A percentile compares a stretch with the other conserved stretches of the same genome.
These are phyloP conservation scores for Choreutis nemorana DNA, from an alignment of 2,888 invertebrate genomes.

Conservation along the genomic window DNA sequence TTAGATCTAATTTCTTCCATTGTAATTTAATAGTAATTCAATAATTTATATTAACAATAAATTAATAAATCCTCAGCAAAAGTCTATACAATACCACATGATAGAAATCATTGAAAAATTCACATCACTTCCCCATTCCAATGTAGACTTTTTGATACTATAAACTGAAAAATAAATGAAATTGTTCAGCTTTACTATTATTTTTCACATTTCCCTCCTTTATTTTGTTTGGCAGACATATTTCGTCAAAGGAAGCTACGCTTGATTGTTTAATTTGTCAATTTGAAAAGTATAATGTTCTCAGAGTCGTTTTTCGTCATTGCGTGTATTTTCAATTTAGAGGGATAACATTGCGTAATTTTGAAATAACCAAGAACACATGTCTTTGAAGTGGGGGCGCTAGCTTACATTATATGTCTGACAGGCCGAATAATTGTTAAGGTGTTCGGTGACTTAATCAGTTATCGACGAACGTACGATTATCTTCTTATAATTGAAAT, in stretches of 20 bases:
- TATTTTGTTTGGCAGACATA: slow-evolving; percentile 17
- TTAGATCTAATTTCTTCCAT: slow-evolving; percentile 52
- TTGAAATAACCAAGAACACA: slow-evolving; percentile 13
- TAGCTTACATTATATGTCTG: too few species aligned
- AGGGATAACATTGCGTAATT: slow-evolving; percentile 15
- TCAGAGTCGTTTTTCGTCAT: neutral
- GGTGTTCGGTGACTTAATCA: slow-evolving; percentile 4
- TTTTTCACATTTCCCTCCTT: slow-evolving; percentile 17
- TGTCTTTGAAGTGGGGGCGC: too few species aligned
- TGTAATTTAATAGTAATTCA: too few species aligned
- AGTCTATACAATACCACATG: too few species aligned
- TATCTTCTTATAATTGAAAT: neutral
- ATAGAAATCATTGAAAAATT: too few species aligned
- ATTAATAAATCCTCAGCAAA: too few species aligned
- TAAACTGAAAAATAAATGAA: too few species aligned
- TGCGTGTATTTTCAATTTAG: slow-evolving; percentile 7
- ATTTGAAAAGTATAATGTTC: slow-evolving; percentile 4
- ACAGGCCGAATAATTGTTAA: slow-evolving; percentile 8
- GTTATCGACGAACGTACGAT: neutral
- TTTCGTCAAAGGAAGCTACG: slow-evolving; percentile 8
- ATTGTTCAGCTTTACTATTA: too few species aligned
- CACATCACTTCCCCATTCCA: too few species aligned
- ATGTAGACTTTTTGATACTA: too few species aligned
- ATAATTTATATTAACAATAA: too few species aligned
- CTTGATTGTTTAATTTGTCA: slow-evolving; percentile 4